Base-by-base conservation (phyloP, 1,140 invertebrate species). In the Acromyrmex heyeri region DNA sequence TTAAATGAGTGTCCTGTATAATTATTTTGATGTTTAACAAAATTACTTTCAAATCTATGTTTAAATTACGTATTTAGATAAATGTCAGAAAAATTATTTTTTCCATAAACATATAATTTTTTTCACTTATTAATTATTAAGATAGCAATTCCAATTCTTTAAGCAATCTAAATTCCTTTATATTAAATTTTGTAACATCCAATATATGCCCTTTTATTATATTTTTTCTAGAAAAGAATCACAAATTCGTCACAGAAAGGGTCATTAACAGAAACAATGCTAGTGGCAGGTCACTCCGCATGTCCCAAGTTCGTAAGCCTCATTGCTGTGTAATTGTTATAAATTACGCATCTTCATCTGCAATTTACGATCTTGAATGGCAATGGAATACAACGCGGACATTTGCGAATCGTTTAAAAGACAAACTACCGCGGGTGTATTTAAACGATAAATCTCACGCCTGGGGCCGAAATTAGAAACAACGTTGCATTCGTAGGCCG, bases 331-430 rank as follows among this genome's bases (percentile, higher is more conserved):
- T 73, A 82, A 59, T 62, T 61, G 79, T 82, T 83, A 83, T 61
- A 62, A 73, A 83, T 83, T 83, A 83, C 24, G 30, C 79, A 61
- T 61, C 79, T 83, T 75, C 27, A 83, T 62, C 69, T 61, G 79
- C 55, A 83, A 83, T 83, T 83, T 75, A 75, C 69, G 55, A 61
- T 83, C 69, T 83, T 70, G 38, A 38, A 69, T 69, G 21, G 65
- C 79, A 61, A 75, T 75, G 38, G 69, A 73, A 48, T 73, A 75
- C 55, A 83, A 34, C 69, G 55, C 55, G 16, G 55, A 30, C 38
- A 73, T 73, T 82, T 82, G 67, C 55, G 67, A 82, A 73, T 82
- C 55, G 44, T 83, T 75, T 75, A 83, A 83, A 83, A 83, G 79
- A 83, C 79, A 83, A 75, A 83, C 79, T 83, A 75, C 79, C 70